A percentile compares a stretch with the other conserved stretches of the same genome.
Conservation (phyloP, 2,797 vertebrate genomes). For the Myripristis murdjan region DNA sequence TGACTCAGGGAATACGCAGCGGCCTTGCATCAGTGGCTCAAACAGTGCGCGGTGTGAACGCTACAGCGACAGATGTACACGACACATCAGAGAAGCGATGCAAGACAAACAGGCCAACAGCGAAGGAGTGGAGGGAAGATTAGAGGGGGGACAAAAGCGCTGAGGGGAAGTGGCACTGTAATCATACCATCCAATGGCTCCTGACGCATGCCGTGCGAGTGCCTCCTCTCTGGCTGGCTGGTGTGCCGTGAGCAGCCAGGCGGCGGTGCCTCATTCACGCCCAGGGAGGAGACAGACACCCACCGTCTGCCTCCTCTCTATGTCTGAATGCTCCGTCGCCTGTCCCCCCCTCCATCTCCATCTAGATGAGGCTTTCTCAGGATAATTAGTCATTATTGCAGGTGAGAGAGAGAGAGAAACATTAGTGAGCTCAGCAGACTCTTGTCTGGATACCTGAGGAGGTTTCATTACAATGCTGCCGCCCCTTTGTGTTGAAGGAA, state of each 20-base stretch:
- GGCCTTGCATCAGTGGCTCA: conserved; percentile 17
- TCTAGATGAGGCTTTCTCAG: conserved; percentile 51
- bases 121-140: neutral
- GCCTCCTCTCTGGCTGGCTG: conserved; percentile 23
- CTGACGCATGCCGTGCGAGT: conserved; percentile 8
- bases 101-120: conserved; percentile 45
- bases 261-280: conserved; percentile 33
- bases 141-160: neutral
- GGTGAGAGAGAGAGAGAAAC: conserved; percentile 35
- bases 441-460: conserved; percentile 16
- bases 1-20: neutral
- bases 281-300: conserved; percentile 66
- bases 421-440: neutral
- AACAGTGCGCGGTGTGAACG: conserved; percentile 1
- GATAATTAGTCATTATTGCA: conserved; percentile 66
- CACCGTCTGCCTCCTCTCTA: conserved; percentile 68
- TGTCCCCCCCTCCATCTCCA: conserved; percentile 27
- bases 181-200: conserved; percentile 48
- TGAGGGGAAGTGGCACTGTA: conserved; percentile 1
- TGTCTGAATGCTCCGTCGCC: conserved; percentile 69
- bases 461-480: conserved; percentile 1
- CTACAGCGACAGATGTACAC: conserved; percentile 42
- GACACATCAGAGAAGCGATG: conserved; percentile 44
- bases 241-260: conserved; percentile 42
- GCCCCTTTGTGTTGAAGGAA: neutral